Evolutionary conservation across 2,888 invertebrate species (phyloP), one percentile per base, ranked within the genome.

Genomic region (Tineola bisselliella): DNA sequence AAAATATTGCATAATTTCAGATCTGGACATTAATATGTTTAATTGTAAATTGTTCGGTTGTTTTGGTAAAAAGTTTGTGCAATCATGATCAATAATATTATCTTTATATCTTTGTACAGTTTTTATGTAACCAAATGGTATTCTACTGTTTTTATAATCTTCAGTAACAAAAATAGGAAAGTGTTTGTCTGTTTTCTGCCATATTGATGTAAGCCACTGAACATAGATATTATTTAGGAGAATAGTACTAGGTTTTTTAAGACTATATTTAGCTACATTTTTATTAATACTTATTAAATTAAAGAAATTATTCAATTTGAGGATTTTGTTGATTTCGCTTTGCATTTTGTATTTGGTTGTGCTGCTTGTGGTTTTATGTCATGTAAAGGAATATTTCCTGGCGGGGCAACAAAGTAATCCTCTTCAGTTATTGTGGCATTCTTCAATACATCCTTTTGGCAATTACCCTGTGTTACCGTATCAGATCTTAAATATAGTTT

Each of bases 331-430:
- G 18, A 84, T 65, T 67, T 79, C 74, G 73, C 66, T 79, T 79
- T 71, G 83, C 86, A 86, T 87, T 73, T 73, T 81, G 67, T 62
- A 77, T 74, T 5, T 69, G 59, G 68, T 68, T 63, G 54, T 66
- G 59, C 31, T 62, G 74, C 68, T 61, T 76, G 72, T 63, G 66
- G 62, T 65, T 77, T 71, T 57, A 84, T 69, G 74, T 86, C 84
- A 72, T 91, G 90, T 62, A 94, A 72, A 0, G 94, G 93, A 68
- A 94, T 93, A 75, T 95, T 94, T 66, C 96, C 96, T 13, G 93
- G 93, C 8, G 97, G 97, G 31, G 94, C 93, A 12, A 97, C 92
- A 87, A 96, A 97, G 76, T 96, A 97, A 68, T 95, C 95, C 75
- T 97, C 97, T 72, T 96, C 94, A 12, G 88, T 89, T 61, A 92